These are phyloP conservation scores for Myiozetetes cayanensis DNA, from an alignment of 2,113 vertebrate species.

Conservation along the genomic window DNA sequence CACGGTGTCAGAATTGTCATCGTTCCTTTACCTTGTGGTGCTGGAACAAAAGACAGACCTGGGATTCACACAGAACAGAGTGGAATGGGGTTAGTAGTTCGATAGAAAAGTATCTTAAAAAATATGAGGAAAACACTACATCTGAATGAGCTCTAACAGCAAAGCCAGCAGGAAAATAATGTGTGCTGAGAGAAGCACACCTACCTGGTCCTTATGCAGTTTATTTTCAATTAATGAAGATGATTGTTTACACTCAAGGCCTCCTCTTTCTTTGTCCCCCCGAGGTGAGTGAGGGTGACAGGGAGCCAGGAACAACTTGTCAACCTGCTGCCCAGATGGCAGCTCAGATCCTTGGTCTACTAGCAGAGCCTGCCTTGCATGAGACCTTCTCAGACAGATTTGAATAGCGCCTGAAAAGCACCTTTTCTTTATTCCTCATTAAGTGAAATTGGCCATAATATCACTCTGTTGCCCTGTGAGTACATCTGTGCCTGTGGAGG, in stretches of 20 bases:
- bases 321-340: not conserved
- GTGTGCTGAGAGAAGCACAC: not conserved
- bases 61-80: not conserved
- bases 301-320: not conserved
- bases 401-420: not conserved
- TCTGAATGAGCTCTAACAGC: not conserved
- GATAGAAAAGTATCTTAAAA: not conserved
- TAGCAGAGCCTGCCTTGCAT: fast-evolving
- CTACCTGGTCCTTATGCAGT: not conserved
- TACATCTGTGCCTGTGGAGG: not conserved
- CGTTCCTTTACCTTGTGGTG: not conserved
- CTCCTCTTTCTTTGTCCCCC: fast-evolving
- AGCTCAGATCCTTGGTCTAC: not conserved
- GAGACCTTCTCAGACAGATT: not conserved
- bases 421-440: not conserved
- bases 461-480: not conserved
- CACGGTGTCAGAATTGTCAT: not conserved
- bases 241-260: not conserved
- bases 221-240: not conserved
- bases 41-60: not conserved
- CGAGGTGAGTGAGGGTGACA: not conserved
- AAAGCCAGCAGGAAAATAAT: not conserved
- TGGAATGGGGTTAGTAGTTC: not conserved
- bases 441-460: not conserved
- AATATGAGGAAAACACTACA: not conserved